Evolutionary conservation across 2,797 vertebrate species (phyloP).

Genomic region (Pristis pectinata): DNA sequence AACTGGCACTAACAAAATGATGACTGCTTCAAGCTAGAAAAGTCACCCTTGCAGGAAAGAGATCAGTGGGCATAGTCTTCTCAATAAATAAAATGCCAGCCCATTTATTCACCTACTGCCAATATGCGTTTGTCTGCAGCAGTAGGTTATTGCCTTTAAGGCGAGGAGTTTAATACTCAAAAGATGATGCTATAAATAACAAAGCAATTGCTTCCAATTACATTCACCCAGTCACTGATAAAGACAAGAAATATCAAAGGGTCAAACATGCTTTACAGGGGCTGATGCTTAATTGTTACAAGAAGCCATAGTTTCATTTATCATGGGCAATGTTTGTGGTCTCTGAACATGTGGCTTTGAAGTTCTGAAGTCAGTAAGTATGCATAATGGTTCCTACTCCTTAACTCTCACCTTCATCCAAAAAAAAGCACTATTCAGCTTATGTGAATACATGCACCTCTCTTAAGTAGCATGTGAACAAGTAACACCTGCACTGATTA

Average conservation of each 20-base stretch:
- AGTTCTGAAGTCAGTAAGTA: not conserved
- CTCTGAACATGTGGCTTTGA: slow-evolving; percentile 17
- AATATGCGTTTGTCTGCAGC: not conserved
- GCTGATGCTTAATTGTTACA: slow-evolving; percentile 4
- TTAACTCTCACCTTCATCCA: not conserved
- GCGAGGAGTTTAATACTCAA: not conserved
- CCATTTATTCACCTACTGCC: not conserved
- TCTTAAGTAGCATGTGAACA: not conserved
- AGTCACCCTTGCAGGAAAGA: not conserved
- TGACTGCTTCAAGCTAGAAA: not conserved
- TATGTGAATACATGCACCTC: not conserved
- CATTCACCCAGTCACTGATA: not conserved
- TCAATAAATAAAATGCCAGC: not conserved
- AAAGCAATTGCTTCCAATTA: slow-evolving; percentile 8
- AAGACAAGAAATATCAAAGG: slow-evolving; percentile 30
- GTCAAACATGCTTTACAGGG: not conserved
- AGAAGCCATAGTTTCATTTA: slow-evolving; percentile 17
- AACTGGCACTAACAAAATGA: not conserved
- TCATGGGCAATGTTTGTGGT: not conserved
- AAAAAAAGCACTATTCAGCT: not conserved
- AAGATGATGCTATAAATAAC: slow-evolving; percentile 20
- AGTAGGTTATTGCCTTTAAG: not conserved
- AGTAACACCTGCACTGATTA: not conserved
- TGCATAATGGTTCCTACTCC: not conserved
- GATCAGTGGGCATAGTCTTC: not conserved